Evolutionary conservation across 2,888 invertebrate species (phyloP).

Genomic region (Dolichomitus sp.): DNA sequence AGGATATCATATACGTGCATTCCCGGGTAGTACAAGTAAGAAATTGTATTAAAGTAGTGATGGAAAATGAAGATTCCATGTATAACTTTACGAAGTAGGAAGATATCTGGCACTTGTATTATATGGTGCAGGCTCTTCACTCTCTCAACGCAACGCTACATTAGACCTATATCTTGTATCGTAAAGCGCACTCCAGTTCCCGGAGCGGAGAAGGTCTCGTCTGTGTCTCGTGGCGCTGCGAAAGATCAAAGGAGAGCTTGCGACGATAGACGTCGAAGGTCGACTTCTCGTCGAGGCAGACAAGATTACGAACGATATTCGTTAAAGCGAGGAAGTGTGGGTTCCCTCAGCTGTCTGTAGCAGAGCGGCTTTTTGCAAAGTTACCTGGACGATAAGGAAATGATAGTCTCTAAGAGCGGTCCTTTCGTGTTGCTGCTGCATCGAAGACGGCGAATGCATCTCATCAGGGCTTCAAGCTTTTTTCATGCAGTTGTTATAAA

Average conservation of each 20-base stretch:
- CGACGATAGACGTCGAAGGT: conserved; percentile 39
- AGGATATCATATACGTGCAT: not conserved
- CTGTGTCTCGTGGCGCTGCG: conserved; percentile 26
- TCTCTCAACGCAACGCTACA: conserved; percentile 16
- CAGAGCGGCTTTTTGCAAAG: conserved; percentile 6
- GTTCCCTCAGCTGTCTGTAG: not conserved
- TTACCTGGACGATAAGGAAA: conserved; percentile 24
- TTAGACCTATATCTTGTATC: conserved; percentile 12
- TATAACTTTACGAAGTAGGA: conserved; percentile 40
- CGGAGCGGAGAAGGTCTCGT: conserved; percentile 11
- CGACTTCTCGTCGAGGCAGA: conserved; percentile 10
- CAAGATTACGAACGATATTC: conserved; percentile 54
- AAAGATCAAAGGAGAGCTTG: conserved; percentile 59
- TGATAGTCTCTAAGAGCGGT: conserved; percentile 3
- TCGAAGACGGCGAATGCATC: not conserved
- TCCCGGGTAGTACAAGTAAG: not conserved
- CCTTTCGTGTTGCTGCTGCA: not conserved
- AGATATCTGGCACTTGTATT: conserved; percentile 32
- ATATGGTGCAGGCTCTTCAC: not conserved
- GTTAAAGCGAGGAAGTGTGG: conserved; percentile 42
- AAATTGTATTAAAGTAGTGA: conserved; percentile 38
- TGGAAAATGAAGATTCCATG: conserved; percentile 13
- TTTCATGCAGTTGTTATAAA: not conserved
- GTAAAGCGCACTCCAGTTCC: conserved; percentile 37
- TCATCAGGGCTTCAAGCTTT: not conserved